Base-by-base conservation (phyloP, 92 coral and sea anemone genomes). In the Epizoanthus stellaris region DNA sequence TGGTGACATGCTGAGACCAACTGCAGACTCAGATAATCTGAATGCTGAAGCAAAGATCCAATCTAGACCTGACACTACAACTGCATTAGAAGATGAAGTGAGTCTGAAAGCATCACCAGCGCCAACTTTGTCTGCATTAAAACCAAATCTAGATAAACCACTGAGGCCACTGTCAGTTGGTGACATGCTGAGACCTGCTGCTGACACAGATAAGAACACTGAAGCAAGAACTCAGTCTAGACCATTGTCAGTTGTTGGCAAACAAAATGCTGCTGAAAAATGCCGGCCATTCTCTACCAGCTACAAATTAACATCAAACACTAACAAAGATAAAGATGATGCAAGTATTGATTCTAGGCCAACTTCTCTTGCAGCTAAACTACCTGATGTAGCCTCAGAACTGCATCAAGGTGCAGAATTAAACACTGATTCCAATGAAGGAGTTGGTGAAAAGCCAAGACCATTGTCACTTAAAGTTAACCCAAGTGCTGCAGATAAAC, bases 121-220 rank as follows among this genome's bases (percentile, higher is more conserved):
- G 52, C 67, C 64, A 40, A 63, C 71, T 13, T 16, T 62, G 13
- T 54, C 49, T 61, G 83, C 72, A 79, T 63, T 79, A 58, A 79
- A 63, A 64, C 83, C 83, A 62, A 79, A 79, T 10, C 65, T 79
- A 19, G 5, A 59, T 4, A 79, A 79, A 63, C 47, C 83, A 13
- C 34, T 63, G 45, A 62, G 83, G 58, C 83, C 83, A 21, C 60
- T 40, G 47, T 79, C 83, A 63, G 52, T 79, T 15, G 83, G 71
- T 42, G 61, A 79, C 71, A 63, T 62, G 20, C 42, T 63, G 61
- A 62, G 65, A 15, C 83, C 83, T 39, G 61, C 47, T 10, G 30
- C 45, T 11, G 25, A 14, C 23, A 19, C 30, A 3, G 23, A 45
- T 11, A 63, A 64, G 39, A 43, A 43, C 14, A 42, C 73, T 56